Base-by-base conservation (phyloP, 2,888 invertebrate genomes). In the Agonopterix heracliana region DNA sequence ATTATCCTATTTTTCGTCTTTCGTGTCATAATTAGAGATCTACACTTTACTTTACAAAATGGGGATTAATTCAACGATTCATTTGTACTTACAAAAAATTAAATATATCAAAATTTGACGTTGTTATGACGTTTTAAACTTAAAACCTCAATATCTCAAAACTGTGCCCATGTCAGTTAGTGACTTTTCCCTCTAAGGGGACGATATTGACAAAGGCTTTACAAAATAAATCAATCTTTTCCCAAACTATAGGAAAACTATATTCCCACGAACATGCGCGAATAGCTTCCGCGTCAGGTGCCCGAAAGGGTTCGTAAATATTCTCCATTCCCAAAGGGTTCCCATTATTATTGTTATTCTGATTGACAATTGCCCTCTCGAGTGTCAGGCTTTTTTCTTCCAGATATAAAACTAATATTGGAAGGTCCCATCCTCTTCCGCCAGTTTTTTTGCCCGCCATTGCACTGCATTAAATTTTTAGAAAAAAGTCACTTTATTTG, bases 391-490 rank as follows among this genome's bases (percentile, higher is more conserved):
- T 78, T 88, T 88, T 88, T 86, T 87, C 76, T 75, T 61, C 59
- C 75, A 75, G 71, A 80, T 84, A 87, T 87, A 85, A 87, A 87
- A 88, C 88, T 87, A 88, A 88, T 87, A 88, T 88, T 87, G 83
- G 81, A 81, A 76, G 76, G 84, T 78, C 85, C 85, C 88, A 86
- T 87, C 88, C 88, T 82, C 81, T 88, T 88, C 88, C 88, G 88
- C 69, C 70, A 68, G 69, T 66, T 80, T 84, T 84, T 81, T 83
- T 83, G 75, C 72, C 58, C 66, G 61, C 64, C 73, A 77, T 68
- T 78, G 76, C 81, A 74, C 68, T 74, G 68, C 69, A 67, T 75
- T 78, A 70, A 68, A 61, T 68, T 70, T 71, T 52, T 61, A 53
- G 64, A 64, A 72, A 78, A 81, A 81, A 71, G 67, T 66, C 41